A percentile compares a stretch with the other conserved stretches of the same genome.
Conservation (phyloP, 2,113 vertebrate genomes). For the Gila orcuttii region DNA sequence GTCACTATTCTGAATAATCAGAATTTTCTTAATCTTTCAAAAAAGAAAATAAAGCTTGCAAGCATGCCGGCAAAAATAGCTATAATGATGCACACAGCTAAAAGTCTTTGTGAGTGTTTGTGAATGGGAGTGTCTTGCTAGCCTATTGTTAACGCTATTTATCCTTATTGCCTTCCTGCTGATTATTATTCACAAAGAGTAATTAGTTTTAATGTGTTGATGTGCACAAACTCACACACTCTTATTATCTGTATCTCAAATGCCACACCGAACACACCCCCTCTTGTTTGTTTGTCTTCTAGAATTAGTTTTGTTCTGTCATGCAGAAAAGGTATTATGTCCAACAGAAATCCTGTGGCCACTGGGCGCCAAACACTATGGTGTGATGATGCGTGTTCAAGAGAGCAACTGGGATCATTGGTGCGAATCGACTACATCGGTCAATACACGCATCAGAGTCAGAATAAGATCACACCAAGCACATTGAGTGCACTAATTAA, state of each 20-base stretch:
- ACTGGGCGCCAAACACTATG: not conserved
- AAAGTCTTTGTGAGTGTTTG: not conserved
- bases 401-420: not conserved
- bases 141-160: not conserved
- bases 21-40: not conserved
- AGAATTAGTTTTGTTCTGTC: constrained; percentile 14
- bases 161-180: not conserved
- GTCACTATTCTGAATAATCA: not conserved
- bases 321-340: not conserved
- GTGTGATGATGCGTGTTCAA: not conserved
- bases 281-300: not conserved
- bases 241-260: not conserved
- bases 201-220: not conserved
- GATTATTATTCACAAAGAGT: not conserved
- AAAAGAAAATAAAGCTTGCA: not conserved
- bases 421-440: not conserved
- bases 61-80: not conserved
- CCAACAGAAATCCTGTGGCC: not conserved
- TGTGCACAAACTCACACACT: not conserved
- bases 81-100: not conserved
- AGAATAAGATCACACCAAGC: not conserved
- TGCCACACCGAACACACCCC: not conserved
- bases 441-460: not conserved
- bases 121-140: not conserved
- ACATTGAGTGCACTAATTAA: not conserved